These are phyloP conservation scores for Myotis planiceps DNA, from an alignment of 2,797 vertebrate species.

Conservation along the genomic window DNA sequence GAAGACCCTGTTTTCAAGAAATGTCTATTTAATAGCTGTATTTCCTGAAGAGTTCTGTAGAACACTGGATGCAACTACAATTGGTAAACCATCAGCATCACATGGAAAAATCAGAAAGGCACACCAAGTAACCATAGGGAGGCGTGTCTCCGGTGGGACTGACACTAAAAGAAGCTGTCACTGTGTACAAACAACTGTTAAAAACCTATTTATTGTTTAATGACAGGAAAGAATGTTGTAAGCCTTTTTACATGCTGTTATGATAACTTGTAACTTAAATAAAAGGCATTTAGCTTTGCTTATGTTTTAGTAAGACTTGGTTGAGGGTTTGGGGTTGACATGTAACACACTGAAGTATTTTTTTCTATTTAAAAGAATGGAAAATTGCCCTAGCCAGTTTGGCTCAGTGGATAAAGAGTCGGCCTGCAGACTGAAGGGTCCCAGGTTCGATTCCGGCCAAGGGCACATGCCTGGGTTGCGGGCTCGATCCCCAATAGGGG, in stretches of 20 bases:
- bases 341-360: not conserved
- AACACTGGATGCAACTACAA: not conserved
- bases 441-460: too few relatives aligned
- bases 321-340: not conserved
- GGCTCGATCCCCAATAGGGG: too few relatives aligned
- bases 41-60: not conserved
- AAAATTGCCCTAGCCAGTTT: not conserved
- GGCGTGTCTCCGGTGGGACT: not conserved
- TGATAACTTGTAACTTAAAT: not conserved
- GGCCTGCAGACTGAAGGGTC: too few relatives aligned
- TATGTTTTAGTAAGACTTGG: not conserved
- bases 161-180: not conserved
- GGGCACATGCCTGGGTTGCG: too few relatives aligned
- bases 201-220: not conserved
- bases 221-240: not conserved
- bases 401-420: too few relatives aligned
- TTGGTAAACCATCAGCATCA: not conserved
- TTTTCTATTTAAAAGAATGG: constrained; percentile 6
- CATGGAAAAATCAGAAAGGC: not conserved
- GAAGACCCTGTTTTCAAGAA: constrained; percentile 11
- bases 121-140: not conserved
- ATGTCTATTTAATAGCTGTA: not conserved
- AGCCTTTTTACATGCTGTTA: not conserved
- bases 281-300: not conserved
- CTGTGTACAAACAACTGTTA: not conserved